phyloP scores from a whole-genome alignment of 92 coral and sea anemone genomes.

The Nematostella vectensis region DNA sequence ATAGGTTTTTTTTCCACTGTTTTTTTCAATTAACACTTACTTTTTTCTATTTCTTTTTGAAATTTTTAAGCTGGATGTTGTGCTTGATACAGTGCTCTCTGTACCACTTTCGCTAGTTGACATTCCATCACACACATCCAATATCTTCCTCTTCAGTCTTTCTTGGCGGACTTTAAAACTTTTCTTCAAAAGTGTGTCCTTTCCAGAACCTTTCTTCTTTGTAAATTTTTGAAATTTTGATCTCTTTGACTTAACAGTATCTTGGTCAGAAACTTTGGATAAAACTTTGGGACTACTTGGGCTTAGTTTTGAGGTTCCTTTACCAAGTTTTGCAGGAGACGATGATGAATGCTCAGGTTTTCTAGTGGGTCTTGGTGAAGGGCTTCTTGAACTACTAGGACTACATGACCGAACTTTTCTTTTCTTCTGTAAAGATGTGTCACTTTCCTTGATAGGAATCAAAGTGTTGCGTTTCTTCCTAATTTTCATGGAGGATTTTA shows the following conservation, averaged over 20 bases:
- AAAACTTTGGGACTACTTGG: constrained; percentile 11
- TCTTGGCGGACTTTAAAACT: constrained; percentile 8
- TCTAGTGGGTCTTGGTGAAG: constrained; percentile 3
- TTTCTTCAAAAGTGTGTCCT: background rate
- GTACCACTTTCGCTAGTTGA: constrained; percentile 13
- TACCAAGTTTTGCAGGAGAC: background rate
- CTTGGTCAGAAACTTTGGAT: background rate
- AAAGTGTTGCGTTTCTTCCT: constrained; percentile 4
- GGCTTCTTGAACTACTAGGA: constrained; percentile 15
- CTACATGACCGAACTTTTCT: constrained; percentile 15
- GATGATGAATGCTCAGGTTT: constrained; percentile 6
- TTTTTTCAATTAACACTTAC: no score
- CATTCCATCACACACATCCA: background rate
- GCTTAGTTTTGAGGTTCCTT: background rate
- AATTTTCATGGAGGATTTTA: background rate
- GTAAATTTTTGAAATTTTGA: no score
- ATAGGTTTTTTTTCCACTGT: no score
- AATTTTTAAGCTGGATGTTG: constrained; percentile 4
- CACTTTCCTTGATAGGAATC: background rate
- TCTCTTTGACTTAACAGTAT: background rate
- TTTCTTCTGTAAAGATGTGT: constrained; percentile 4
- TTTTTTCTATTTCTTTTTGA: no score
- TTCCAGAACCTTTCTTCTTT: background rate
- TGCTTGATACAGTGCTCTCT: constrained; percentile 23
- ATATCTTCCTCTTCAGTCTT: constrained; percentile 8